Evolutionary conservation across 2,888 invertebrate genomes (phyloP).

Genomic region (Poecilus cupreus): DNA sequence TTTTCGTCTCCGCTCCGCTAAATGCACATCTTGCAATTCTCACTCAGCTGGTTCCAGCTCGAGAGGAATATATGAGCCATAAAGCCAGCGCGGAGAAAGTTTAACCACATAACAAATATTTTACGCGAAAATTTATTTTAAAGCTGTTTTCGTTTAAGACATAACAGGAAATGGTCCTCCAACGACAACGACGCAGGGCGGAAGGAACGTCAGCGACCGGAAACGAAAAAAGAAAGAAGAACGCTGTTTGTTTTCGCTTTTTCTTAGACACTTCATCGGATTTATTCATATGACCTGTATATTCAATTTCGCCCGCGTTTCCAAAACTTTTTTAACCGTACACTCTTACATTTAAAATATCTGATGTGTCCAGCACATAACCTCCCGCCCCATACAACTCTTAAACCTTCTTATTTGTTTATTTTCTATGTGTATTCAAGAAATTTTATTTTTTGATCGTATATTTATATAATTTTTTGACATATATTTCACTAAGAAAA

Average conservation of each 20-base stretch:
- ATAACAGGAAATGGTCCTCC: slow-evolving; percentile 50
- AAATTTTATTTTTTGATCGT: too few species aligned
- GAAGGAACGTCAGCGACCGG: slow-evolving; percentile 7
- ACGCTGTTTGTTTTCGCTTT: neutral
- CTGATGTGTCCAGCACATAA: too few species aligned
- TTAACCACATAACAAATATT: slow-evolving; percentile 42
- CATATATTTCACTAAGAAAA: too few species aligned
- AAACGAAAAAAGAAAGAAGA: slow-evolving; percentile 3
- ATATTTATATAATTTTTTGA: too few species aligned
- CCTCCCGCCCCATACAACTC: too few species aligned
- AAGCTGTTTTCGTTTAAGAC: slow-evolving; percentile 50
- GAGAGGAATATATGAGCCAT: slow-evolving; percentile 42
- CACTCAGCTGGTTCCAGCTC: slow-evolving; percentile 5
- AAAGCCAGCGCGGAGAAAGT: slow-evolving; percentile 23
- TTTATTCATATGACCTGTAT: slow-evolving; percentile 8
- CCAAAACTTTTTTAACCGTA: too few species aligned
- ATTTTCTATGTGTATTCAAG: too few species aligned
- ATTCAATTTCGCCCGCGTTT: too few species aligned
- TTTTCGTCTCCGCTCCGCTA: neutral
- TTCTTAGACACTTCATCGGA: neutral
- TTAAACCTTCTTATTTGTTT: too few species aligned
- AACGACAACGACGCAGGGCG: neutral
- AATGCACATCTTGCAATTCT: slow-evolving; percentile 30
- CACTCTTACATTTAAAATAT: too few species aligned
- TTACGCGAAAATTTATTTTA: slow-evolving; percentile 40